phyloP scores from a whole-genome alignment of 92 coral and sea anemone genomes.

The Porites divaricata region DNA sequence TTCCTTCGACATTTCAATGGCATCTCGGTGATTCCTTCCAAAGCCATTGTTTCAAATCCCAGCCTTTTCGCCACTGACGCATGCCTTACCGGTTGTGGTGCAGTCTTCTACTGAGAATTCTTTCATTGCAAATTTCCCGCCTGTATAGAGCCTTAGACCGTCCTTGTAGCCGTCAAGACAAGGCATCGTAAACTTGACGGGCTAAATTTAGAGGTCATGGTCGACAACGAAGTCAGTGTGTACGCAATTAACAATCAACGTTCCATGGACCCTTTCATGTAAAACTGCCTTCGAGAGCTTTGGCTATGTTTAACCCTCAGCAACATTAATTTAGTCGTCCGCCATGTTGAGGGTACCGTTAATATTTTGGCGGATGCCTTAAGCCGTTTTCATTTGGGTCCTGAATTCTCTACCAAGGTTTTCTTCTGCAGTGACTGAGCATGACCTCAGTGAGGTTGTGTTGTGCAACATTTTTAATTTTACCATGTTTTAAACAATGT shows the following conservation, averaged over 20 bases:
- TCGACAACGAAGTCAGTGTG: slow-evolving; percentile 13
- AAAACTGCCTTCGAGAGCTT: slow-evolving; percentile 13
- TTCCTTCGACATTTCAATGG: slow-evolving; percentile 31
- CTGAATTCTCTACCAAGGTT: not conserved
- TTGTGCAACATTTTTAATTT: not conserved
- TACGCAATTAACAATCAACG: slow-evolving; percentile 26
- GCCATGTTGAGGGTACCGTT: no score
- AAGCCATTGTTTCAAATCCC: slow-evolving; percentile 16
- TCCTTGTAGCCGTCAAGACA: slow-evolving; percentile 6
- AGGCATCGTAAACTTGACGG: slow-evolving; percentile 18
- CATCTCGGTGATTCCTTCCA: slow-evolving; percentile 17
- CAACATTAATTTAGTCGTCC: not conserved
- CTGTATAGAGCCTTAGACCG: not conserved
- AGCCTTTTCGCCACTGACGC: slow-evolving; percentile 33
- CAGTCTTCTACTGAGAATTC: slow-evolving; percentile 14
- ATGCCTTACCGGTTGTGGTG: slow-evolving; percentile 17
- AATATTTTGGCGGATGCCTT: not conserved
- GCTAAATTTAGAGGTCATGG: not conserved
- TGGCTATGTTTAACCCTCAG: not conserved
- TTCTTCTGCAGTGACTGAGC: not conserved
- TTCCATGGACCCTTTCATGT: slow-evolving; percentile 1
- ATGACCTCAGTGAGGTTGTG: not conserved
- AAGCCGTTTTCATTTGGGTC: not conserved
- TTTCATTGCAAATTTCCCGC: slow-evolving; percentile 3
- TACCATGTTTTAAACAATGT: not conserved